A percentile compares a stretch with the other conserved stretches of the same genome.
phyloP scores from a whole-genome alignment of 2,797 vertebrate genomes.

The Adrianichthys oophorus region DNA sequence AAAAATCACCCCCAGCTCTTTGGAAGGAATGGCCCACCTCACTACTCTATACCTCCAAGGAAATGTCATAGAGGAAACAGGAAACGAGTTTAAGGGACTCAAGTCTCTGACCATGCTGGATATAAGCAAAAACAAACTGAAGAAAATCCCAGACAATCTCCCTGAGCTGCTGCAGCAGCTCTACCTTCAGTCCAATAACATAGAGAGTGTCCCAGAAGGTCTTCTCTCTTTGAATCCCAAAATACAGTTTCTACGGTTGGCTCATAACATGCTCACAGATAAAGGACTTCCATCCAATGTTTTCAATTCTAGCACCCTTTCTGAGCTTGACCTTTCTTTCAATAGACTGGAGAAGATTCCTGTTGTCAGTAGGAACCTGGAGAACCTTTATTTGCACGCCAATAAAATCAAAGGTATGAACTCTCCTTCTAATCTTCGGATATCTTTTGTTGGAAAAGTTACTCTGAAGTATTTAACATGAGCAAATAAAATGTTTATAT shows the following conservation, averaged over 20 bases:
- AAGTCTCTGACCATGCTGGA: constrained; percentile 87
- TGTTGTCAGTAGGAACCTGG: constrained; percentile 85
- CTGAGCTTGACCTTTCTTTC: constrained; percentile 94
- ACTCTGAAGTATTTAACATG: no score
- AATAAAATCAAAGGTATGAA: constrained; percentile 94
- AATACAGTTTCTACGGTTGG: constrained; percentile 89
- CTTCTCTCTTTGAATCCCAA: constrained; percentile 80
- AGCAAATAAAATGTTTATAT: no score
- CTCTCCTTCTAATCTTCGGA: background rate
- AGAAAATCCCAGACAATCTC: constrained; percentile 83
- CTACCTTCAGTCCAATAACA: constrained; percentile 90
- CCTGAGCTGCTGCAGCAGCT: constrained; percentile 85
- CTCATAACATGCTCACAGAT: constrained; percentile 89
- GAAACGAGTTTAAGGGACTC: constrained; percentile 84
- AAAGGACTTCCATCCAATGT: constrained; percentile 84
- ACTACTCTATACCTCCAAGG: constrained; percentile 83
- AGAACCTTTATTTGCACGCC: constrained; percentile 94
- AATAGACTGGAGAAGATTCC: constrained; percentile 92
- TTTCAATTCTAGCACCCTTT: constrained; percentile 88
- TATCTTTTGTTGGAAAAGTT: no score
- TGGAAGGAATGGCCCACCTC: constrained; percentile 84
- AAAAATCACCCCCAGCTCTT: constrained; percentile 75
- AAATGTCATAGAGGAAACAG: constrained; percentile 84
- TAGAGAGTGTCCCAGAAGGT: constrained; percentile 81
- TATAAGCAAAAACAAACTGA: constrained; percentile 86